Conservation (phyloP, 2,113 vertebrate genomes). For the Girardinichthys multiradiatus region DNA sequence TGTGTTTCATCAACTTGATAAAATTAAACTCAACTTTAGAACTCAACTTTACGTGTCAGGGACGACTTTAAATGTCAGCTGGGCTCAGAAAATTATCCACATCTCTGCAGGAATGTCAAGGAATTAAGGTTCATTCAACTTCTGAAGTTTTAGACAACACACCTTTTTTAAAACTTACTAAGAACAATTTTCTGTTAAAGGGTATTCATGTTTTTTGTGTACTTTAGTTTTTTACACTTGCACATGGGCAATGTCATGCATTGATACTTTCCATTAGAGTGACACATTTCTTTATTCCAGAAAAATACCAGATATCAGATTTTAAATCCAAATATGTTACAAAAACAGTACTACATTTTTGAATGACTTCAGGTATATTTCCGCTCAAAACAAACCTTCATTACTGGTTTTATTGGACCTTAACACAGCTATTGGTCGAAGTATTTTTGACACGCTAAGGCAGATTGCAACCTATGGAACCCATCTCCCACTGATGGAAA, state of each 20-base stretch:
- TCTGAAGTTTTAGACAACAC: constrained; percentile 5
- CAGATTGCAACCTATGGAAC: too few species aligned
- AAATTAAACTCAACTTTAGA: constrained; percentile 41
- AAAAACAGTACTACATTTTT: neutral
- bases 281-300: neutral
- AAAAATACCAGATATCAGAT: neutral
- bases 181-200: neutral
- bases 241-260: too few species aligned
- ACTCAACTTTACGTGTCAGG: constrained; percentile 18
- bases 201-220: neutral
- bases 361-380: too few species aligned
- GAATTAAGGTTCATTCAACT: constrained; percentile 19
- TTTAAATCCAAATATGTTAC: neutral
- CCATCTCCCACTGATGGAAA: too few species aligned
- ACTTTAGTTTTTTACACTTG: neutral
- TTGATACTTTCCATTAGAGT: neutral
- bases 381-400: neutral
- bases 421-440: neutral
- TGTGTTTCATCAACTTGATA: constrained; percentile 51
- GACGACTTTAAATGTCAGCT: constrained; percentile 15
- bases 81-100: constrained; percentile 34
- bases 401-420: neutral
- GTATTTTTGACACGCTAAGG: too few species aligned
- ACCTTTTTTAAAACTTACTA: neutral
- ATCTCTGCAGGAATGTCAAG: constrained; percentile 26